Conservation (phyloP, 2,113 vertebrate genomes). For the Strigops habroptila region DNA sequence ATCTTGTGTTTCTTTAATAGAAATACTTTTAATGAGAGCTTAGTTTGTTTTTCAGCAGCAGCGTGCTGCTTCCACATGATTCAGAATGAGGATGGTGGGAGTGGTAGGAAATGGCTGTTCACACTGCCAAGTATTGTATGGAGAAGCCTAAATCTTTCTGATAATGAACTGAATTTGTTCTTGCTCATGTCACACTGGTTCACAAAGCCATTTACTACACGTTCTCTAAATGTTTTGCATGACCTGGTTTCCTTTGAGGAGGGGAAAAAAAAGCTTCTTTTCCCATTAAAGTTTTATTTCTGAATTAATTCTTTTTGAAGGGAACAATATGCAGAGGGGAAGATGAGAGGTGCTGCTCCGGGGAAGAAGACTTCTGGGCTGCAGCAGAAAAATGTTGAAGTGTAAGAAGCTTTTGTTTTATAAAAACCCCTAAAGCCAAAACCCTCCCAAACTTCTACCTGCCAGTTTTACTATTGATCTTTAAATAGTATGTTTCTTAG, state of each 20-base stretch:
- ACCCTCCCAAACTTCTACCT: neutral
- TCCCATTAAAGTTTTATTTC: neutral
- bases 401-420: conserved; percentile 78
- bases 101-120: too few relatives aligned
- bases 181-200: neutral
- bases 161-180: neutral
- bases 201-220: neutral
- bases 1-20: neutral
- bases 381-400: conserved; percentile 96
- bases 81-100: neutral
- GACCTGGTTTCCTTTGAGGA: neutral
- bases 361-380: conserved; percentile 96
- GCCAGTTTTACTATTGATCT: neutral
- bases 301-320: conserved; percentile 65
- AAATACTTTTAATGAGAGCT: neutral
- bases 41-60: neutral
- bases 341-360: conserved; percentile 98
- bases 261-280: neutral
- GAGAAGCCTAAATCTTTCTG: neutral
- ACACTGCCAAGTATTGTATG: neutral
- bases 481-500: neutral
- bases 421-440: neutral
- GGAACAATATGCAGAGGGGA: conserved; percentile 99
- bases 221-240: neutral
- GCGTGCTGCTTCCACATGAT: neutral